phyloP scores from a whole-genome alignment of 1,140 invertebrate genomes.

The Megalonaias nervosa region DNA sequence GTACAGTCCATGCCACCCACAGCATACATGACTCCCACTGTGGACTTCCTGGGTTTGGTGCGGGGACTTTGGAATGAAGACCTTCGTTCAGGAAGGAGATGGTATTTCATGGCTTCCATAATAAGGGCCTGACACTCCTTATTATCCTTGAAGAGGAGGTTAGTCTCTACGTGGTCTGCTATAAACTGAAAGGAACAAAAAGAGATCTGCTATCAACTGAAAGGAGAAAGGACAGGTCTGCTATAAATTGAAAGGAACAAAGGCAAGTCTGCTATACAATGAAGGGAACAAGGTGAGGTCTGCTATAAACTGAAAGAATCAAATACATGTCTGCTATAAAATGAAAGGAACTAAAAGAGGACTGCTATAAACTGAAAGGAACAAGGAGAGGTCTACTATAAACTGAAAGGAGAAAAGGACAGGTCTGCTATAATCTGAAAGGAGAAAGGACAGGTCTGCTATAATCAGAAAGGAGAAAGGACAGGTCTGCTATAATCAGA shows the following conservation, averaged over 20 bases:
- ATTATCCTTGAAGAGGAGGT: conserved; percentile 78
- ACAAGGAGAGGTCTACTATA: too few species aligned
- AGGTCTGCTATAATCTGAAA: too few species aligned
- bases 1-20: conserved; percentile 93
- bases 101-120: conserved; percentile 95
- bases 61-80: conserved; percentile 82
- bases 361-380: conserved; percentile 76
- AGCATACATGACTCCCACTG: conserved; percentile 87
- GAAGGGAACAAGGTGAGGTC: too few species aligned
- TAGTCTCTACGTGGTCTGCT: conserved; percentile 86
- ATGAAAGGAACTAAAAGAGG: conserved; percentile 39
- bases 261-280: too few species aligned
- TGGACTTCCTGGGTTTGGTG: conserved; percentile 91
- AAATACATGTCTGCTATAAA: too few species aligned
- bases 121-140: conserved; percentile 86
- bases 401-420: too few species aligned
- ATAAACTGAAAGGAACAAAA: conserved; percentile 78
- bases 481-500: too few species aligned
- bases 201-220: too few species aligned
- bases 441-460: too few species aligned
- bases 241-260: conserved; percentile 68
- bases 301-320: too few species aligned
- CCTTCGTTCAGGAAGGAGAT: conserved; percentile 88
- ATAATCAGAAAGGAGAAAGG: too few species aligned
- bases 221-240: conserved; percentile 75